phyloP scores from a whole-genome alignment of 2,113 vertebrate species.

The Austrofundulus limnaeus region DNA sequence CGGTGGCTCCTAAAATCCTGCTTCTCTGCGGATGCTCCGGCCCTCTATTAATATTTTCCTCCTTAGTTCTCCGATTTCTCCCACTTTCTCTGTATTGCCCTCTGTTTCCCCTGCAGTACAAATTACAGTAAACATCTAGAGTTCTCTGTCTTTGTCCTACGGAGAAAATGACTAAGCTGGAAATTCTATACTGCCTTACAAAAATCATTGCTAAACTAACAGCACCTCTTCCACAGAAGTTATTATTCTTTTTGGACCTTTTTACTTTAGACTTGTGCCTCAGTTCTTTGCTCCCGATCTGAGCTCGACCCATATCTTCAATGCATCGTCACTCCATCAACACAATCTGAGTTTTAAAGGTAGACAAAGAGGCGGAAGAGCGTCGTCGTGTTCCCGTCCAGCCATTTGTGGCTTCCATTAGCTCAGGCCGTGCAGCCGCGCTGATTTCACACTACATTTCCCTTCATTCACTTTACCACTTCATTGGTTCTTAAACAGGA shows the following conservation, averaged over 20 bases:
- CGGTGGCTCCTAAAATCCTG: slow-evolving; percentile 41
- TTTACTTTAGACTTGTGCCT: slow-evolving; percentile 3
- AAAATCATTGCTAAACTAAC: neutral
- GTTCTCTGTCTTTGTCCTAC: neutral
- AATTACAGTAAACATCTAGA: slow-evolving; percentile 1
- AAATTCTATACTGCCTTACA: neutral
- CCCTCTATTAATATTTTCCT: slow-evolving; percentile 29
- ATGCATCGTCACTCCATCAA: slow-evolving; percentile 14
- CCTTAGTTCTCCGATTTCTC: slow-evolving; percentile 22
- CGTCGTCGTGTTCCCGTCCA: slow-evolving; percentile 67
- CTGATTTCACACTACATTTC: slow-evolving; percentile 84
- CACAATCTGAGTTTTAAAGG: slow-evolving; percentile 71
- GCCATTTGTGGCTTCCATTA: slow-evolving; percentile 84
- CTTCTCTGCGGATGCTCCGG: slow-evolving; percentile 27
- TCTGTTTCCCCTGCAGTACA: slow-evolving; percentile 4
- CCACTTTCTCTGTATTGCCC: slow-evolving; percentile 6
- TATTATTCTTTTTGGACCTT: slow-evolving; percentile 3
- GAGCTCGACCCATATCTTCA: slow-evolving; percentile 40
- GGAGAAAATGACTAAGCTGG: neutral
- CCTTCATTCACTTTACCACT: slow-evolving; percentile 81
- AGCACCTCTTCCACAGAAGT: neutral
- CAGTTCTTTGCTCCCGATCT: slow-evolving; percentile 34
- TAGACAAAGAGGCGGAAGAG: slow-evolving; percentile 3
- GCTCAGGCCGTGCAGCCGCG: slow-evolving; percentile 70
- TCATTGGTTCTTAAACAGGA: slow-evolving; percentile 77